These are phyloP conservation scores for Mionectes olivaceus DNA, from an alignment of 2,797 vertebrate genomes.

Conservation along the genomic window DNA sequence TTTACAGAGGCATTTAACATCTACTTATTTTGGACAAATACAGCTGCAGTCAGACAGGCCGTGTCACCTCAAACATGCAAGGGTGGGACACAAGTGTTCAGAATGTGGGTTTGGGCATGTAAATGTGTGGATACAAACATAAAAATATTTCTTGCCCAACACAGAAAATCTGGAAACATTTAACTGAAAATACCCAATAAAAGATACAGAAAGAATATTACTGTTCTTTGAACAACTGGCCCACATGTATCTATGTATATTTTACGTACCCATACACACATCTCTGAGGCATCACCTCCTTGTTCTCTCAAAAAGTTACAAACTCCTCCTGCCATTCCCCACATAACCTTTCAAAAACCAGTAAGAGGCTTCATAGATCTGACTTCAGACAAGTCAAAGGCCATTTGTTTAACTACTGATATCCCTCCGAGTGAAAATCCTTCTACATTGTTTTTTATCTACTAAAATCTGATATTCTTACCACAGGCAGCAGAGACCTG, in stretches of 20 bases:
- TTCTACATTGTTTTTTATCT: accelerated
- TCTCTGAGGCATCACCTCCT: background rate
- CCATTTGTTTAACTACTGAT: background rate
- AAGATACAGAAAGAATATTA: background rate
- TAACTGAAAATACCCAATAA: background rate
- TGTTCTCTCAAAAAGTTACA: background rate
- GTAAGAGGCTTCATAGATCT: background rate
- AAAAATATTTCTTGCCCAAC: background rate
- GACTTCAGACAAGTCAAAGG: background rate
- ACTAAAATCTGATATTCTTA: background rate
- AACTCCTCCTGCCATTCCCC: background rate
- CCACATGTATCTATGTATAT: background rate
- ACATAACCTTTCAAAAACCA: background rate
- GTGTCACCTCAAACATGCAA: background rate
- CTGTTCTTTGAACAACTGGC: background rate
- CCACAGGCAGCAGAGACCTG: background rate
- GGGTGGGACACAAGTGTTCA: background rate
- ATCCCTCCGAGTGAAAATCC: background rate
- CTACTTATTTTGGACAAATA: background rate
- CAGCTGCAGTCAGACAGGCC: background rate
- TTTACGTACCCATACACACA: accelerated
- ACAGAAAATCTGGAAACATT: background rate
- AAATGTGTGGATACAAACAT: background rate
- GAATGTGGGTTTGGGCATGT: background rate
- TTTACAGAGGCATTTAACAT: background rate